Conservation (phyloP, 2,113 vertebrate genomes). For the Rousettus leschenaultii region DNA sequence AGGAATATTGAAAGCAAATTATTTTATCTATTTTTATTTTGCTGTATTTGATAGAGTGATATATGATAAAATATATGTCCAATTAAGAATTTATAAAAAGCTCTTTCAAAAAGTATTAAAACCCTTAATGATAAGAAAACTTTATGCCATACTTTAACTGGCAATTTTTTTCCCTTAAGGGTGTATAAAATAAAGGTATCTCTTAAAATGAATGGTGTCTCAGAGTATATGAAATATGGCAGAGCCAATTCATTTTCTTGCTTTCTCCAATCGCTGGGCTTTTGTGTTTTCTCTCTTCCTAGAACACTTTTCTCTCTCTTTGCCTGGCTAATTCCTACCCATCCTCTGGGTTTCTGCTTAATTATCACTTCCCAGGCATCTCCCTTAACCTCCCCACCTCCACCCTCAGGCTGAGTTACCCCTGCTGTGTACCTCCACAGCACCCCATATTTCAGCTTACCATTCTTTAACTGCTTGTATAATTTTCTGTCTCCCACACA, state of each 20-base stretch:
- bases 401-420: neutral
- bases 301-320: neutral
- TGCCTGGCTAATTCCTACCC: neutral
- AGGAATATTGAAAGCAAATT: neutral
- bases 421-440: neutral
- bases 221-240: neutral
- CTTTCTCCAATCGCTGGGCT: neutral
- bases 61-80: neutral
- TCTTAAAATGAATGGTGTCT: neutral
- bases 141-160: neutral
- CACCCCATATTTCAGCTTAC: neutral
- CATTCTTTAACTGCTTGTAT: neutral
- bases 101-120: neutral
- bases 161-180: neutral
- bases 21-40: neutral
- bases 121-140: neutral
- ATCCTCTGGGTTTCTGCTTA: neutral
- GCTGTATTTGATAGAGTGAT: neutral
- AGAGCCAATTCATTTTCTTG: neutral
- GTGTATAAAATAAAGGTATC: neutral
- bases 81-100: neutral
- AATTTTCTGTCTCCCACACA: neutral
- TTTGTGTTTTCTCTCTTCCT: neutral
- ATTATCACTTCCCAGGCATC: neutral
- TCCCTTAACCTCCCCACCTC: neutral